Evolutionary conservation across 2,797 vertebrate species (phyloP).

Genomic region (Ambastaia sidthimunki): DNA sequence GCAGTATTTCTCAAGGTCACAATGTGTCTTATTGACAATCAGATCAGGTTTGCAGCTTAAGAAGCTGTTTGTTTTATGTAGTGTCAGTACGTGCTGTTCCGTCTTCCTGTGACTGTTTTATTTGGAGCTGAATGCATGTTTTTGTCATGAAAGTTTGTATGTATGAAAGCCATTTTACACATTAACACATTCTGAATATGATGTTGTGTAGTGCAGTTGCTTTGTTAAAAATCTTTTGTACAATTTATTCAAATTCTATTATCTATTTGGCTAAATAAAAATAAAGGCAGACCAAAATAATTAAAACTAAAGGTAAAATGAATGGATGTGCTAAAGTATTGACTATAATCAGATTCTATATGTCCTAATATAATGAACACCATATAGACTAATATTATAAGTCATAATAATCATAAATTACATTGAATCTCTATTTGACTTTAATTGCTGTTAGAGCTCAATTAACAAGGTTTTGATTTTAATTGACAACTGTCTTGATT

Average conservation of each 20-base stretch:
- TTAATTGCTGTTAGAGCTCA: no score
- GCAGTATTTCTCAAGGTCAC: constrained; percentile 38
- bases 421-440: background rate
- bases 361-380: background rate
- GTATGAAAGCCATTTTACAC: constrained; percentile 16
- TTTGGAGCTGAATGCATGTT: constrained; percentile 12
- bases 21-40: constrained; percentile 24
- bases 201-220: background rate
- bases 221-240: background rate
- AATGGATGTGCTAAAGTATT: background rate
- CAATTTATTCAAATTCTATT: background rate
- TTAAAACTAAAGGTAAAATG: background rate
- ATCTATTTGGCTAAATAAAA: background rate
- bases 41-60: constrained; percentile 29
- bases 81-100: constrained; percentile 13
- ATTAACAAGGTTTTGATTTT: background rate
- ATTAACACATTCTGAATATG: constrained; percentile 15
- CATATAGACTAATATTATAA: background rate
- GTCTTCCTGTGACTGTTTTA: constrained; percentile 4
- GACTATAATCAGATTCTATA: background rate
- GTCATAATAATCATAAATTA: constrained; percentile 3
- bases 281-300: background rate
- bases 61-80: constrained; percentile 18
- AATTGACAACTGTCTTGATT: constrained; percentile 1
- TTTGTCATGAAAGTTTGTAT: constrained; percentile 32